Evolutionary conservation across 2,797 vertebrate genomes (phyloP).

Genomic region (Tapirus indicus): DNA sequence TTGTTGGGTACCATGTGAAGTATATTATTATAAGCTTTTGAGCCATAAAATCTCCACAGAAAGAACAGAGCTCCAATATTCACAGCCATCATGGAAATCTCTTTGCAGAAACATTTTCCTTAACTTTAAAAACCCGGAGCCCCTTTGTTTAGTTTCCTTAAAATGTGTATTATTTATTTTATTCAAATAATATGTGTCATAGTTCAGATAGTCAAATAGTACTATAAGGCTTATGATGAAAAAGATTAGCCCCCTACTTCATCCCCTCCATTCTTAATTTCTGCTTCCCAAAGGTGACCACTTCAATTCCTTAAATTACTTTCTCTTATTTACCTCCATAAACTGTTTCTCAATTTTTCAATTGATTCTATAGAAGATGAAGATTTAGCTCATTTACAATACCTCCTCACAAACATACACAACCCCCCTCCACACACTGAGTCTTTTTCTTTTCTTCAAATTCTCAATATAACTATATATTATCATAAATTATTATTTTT

Average conservation of each 20-base stretch:
- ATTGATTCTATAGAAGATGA: background rate
- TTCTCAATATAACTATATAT: background rate
- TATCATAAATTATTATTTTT: background rate
- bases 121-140: background rate
- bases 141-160: background rate
- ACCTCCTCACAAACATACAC: background rate
- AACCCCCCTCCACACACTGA: accelerated
- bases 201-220: background rate
- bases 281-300: background rate
- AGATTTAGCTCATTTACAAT: background rate
- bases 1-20: background rate
- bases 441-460: background rate
- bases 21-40: background rate
- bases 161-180: background rate
- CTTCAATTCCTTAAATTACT: background rate
- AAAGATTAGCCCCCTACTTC: background rate
- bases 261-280: background rate
- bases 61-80: background rate
- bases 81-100: background rate
- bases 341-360: background rate
- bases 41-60: background rate
- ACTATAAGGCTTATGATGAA: accelerated
- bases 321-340: background rate
- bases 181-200: background rate
- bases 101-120: conserved; percentile 11